Percentiles rank a stretch among this genome's conserved stretches.
phyloP scores from a whole-genome alignment of 2,113 vertebrate genomes.

The Xiphophorus couchianus region DNA sequence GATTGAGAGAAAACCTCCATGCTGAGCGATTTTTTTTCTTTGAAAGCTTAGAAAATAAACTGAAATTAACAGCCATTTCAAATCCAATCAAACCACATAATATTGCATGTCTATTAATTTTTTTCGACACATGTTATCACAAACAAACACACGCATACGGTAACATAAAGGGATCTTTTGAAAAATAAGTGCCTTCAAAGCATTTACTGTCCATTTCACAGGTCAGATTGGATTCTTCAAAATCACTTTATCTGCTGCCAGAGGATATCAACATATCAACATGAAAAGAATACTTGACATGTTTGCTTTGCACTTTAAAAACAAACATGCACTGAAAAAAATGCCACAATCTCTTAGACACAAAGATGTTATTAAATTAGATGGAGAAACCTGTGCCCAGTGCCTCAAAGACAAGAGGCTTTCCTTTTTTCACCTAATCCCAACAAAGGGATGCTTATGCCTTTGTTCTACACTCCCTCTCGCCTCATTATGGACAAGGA shows the following conservation, averaged over 20 bases:
- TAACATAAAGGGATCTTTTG: not conserved
- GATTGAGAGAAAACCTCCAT: not conserved
- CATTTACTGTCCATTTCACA: slow-evolving; percentile 20
- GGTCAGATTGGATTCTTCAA: slow-evolving; percentile 52
- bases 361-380: slow-evolving; percentile 77
- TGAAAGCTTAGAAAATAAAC: slow-evolving; percentile 13
- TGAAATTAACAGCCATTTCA: slow-evolving; percentile 30
- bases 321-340: slow-evolving; percentile 5
- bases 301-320: slow-evolving; percentile 29
- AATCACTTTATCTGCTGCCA: slow-evolving; percentile 44
- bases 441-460: slow-evolving; percentile 74
- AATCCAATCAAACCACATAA: slow-evolving; percentile 45
- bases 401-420: slow-evolving; percentile 69
- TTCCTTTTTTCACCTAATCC: slow-evolving; percentile 74
- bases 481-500: slow-evolving; percentile 62
- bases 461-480: slow-evolving; percentile 73
- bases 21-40: not conserved
- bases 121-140: slow-evolving; percentile 34
- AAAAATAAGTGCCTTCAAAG: slow-evolving; percentile 28
- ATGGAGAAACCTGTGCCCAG: slow-evolving; percentile 64
- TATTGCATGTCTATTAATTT: slow-evolving; percentile 27
- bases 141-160: slow-evolving; percentile 34
- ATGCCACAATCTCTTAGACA: slow-evolving; percentile 35
- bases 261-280: slow-evolving; percentile 26
- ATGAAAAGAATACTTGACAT: slow-evolving; percentile 12